These are phyloP conservation scores for Odontamblyopus rebecca DNA, from an alignment of 2,797 vertebrate genomes.

Conservation along the genomic window DNA sequence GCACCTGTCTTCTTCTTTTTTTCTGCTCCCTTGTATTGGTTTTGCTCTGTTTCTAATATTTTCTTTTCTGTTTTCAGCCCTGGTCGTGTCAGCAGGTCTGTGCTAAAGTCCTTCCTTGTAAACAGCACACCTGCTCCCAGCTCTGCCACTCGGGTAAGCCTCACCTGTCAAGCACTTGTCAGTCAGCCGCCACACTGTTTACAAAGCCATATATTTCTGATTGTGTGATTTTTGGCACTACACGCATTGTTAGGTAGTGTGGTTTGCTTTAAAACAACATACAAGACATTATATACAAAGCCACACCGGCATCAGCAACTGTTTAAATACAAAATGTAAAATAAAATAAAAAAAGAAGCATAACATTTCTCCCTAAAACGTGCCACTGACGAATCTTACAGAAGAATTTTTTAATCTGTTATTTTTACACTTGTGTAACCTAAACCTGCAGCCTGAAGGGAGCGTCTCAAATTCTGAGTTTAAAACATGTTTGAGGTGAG, in stretches of 20 bases:
- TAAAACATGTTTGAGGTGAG: too few relatives aligned
- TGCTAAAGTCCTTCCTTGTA: constrained; percentile 79
- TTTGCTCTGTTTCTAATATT: neutral
- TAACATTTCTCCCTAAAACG: too few relatives aligned
- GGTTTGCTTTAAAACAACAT: too few relatives aligned
- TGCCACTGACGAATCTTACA: too few relatives aligned
- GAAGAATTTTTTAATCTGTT: too few relatives aligned
- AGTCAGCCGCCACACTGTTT: neutral
- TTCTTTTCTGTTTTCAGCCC: constrained; percentile 46
- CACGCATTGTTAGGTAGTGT: neutral
- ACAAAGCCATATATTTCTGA: neutral
- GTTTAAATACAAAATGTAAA: too few relatives aligned
- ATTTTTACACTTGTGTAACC: too few relatives aligned
- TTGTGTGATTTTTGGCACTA: neutral
- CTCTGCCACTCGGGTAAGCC: constrained; percentile 85
- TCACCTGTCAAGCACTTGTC: neutral
- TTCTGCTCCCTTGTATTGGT: neutral
- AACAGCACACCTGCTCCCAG: constrained; percentile 85
- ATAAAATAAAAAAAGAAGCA: too few relatives aligned
- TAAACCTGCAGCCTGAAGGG: too few relatives aligned
- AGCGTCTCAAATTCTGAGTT: too few relatives aligned
- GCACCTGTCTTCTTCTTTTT: neutral
- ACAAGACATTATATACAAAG: too few relatives aligned
- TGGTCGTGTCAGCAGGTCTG: constrained; percentile 87
- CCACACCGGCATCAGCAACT: too few relatives aligned